Conservation (phyloP, 53 echinoderm and acorn worm genomes). For the Hippasteria phrygiana region DNA sequence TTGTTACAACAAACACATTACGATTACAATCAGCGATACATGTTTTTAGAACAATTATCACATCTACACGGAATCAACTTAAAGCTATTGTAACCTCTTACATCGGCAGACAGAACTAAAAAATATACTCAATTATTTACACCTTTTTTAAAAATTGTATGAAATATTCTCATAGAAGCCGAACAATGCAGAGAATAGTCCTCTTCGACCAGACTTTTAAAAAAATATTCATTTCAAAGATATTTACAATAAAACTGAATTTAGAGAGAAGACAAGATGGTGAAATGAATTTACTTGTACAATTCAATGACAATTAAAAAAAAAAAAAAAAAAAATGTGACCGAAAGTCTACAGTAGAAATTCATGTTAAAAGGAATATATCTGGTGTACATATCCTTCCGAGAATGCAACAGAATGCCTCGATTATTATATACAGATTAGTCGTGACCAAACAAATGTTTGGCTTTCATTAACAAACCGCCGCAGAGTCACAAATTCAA, state of each 20-base stretch:
- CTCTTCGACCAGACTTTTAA: constrained; percentile 25
- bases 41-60: neutral
- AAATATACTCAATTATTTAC: constrained; percentile 42
- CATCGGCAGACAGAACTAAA: constrained; percentile 14
- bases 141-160: constrained; percentile 36
- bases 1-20: too few species aligned
- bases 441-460: too few species aligned
- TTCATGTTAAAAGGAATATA: neutral
- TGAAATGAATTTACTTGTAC: neutral
- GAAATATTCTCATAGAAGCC: constrained; percentile 12
- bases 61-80: neutral
- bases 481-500: too few species aligned
- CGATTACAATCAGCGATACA: too few species aligned
- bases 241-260: constrained; percentile 60
- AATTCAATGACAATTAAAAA: neutral
- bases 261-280: constrained; percentile 25
- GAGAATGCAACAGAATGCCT: neutral
- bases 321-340: neutral
- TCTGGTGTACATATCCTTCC: neutral
- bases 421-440: too few species aligned
- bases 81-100: constrained; percentile 9
- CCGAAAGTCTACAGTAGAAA: too few species aligned
- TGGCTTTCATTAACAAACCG: too few species aligned
- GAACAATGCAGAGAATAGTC: neutral
- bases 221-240: constrained; percentile 45